phyloP scores from a whole-genome alignment of 2,888 invertebrate species.

The Tachina fera region DNA sequence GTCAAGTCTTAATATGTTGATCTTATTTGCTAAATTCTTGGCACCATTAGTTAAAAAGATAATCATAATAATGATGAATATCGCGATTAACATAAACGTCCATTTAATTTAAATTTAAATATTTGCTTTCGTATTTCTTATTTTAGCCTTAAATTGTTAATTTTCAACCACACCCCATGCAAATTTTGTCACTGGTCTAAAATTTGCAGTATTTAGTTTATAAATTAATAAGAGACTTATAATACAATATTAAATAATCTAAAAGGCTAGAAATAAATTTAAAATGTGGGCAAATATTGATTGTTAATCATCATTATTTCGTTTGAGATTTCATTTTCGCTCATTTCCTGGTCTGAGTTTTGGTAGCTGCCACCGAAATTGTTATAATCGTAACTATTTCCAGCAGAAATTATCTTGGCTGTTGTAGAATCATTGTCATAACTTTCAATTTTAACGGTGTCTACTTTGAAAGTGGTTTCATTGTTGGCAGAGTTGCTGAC shows the following conservation, averaged over 20 bases:
- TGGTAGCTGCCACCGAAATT: slow-evolving; percentile 13
- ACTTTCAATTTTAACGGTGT: not conserved
- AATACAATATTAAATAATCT: not conserved
- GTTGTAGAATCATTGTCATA: slow-evolving; percentile 3
- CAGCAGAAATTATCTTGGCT: not conserved
- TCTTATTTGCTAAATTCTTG: slow-evolving; percentile 52
- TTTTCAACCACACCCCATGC: slow-evolving; percentile 40
- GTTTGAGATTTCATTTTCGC: slow-evolving; percentile 60
- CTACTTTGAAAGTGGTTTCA: not conserved
- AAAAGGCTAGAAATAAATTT: slow-evolving; percentile 3
- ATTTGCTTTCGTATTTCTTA: not conserved
- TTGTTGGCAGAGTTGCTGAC: not conserved
- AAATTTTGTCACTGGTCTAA: not conserved
- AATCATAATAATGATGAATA: slow-evolving; percentile 20
- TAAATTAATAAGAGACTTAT: slow-evolving; percentile 12
- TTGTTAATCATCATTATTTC: slow-evolving; percentile 30
- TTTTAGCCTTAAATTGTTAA: slow-evolving; percentile 12
- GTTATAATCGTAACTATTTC: slow-evolving; percentile 3
- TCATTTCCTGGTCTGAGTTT: slow-evolving; percentile 6
- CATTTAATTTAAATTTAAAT: not conserved
- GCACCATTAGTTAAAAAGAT: not conserved
- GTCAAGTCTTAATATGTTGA: slow-evolving; percentile 63
- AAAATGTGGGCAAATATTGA: slow-evolving; percentile 62
- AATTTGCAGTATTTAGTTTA: slow-evolving; percentile 16
- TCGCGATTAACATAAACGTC: slow-evolving; percentile 8